phyloP scores from a whole-genome alignment of 1,140 invertebrate species.

The Druon quercuslanigerum region DNA sequence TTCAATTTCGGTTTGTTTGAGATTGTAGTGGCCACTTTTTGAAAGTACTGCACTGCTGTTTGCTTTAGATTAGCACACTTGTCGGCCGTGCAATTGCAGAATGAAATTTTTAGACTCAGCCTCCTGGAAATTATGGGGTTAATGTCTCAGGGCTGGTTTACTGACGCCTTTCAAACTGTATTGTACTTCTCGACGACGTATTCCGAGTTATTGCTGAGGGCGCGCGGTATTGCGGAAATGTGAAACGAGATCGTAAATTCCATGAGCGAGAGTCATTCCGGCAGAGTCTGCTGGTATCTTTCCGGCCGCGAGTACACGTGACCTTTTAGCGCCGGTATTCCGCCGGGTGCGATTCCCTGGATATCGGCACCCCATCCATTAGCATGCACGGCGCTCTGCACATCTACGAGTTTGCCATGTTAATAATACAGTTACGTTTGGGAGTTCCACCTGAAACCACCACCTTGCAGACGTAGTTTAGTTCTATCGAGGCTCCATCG shows the following conservation, averaged over 20 bases:
- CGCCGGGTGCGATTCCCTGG: slow-evolving; percentile 20
- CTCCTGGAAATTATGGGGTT: slow-evolving; percentile 43
- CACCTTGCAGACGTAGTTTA: slow-evolving; percentile 11
- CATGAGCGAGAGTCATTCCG: slow-evolving; percentile 37
- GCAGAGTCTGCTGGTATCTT: slow-evolving; percentile 6
- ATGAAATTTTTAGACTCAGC: slow-evolving; percentile 21
- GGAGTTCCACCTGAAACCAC: slow-evolving; percentile 13
- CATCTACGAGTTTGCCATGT: slow-evolving; percentile 2
- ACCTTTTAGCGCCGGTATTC: slow-evolving; percentile 14
- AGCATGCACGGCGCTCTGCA: background rate
- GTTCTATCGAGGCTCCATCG: slow-evolving; percentile 16
- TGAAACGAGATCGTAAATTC: slow-evolving; percentile 40
- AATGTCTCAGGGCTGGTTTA: slow-evolving; percentile 43
- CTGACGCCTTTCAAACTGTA: slow-evolving; percentile 51
- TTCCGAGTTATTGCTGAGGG: slow-evolving; percentile 39
- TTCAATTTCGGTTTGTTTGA: no score
- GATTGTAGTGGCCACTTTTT: background rate
- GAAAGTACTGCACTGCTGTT: background rate
- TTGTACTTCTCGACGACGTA: slow-evolving; percentile 39
- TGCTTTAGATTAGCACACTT: background rate
- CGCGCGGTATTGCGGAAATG: slow-evolving; percentile 34
- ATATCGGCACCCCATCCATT: slow-evolving; percentile 30
- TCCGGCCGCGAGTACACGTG: slow-evolving; percentile 18
- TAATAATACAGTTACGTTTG: slow-evolving; percentile 22
- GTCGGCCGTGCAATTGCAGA: background rate